phyloP scores from a whole-genome alignment of 2,888 invertebrate species.

The Pristionchus arcanus region DNA sequence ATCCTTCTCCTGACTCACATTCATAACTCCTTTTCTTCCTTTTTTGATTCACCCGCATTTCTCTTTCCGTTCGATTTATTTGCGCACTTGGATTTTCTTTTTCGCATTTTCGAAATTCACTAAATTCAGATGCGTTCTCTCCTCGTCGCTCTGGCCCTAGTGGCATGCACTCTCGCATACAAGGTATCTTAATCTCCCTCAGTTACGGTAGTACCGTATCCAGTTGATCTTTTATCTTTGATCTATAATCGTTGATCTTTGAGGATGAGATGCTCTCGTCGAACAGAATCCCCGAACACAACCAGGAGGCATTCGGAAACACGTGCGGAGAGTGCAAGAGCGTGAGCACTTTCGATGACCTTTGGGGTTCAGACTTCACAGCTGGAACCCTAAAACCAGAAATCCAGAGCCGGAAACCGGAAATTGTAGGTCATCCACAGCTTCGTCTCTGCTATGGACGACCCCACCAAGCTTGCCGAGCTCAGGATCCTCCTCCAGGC shows the following conservation, averaged over 20 bases:
- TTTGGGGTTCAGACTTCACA: background rate
- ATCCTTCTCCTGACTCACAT: background rate
- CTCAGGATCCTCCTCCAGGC: constrained; percentile 66
- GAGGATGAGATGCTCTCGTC: constrained; percentile 44
- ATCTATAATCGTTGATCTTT: background rate
- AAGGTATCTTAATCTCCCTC: background rate
- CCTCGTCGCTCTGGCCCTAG: constrained; percentile 11
- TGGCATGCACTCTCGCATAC: constrained; percentile 28
- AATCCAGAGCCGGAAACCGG: background rate
- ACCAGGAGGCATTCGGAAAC: background rate
- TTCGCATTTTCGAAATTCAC: background rate
- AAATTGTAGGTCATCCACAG: constrained; percentile 66
- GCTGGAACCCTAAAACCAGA: background rate
- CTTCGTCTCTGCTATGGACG: constrained; percentile 70
- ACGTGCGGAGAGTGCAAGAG: constrained; percentile 56
- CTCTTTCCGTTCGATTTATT: background rate
- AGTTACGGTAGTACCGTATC: background rate
- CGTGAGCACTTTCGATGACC: constrained; percentile 23
- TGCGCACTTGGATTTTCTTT: background rate
- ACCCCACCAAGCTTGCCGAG: constrained; percentile 72
- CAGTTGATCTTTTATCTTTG: background rate
- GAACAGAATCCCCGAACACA: constrained; percentile 39
- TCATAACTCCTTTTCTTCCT: background rate
- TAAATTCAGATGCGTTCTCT: constrained; percentile 37
- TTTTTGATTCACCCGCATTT: background rate